Base-by-base conservation (phyloP, 2,113 vertebrate species). In the Chaetorhynchus papuensis region DNA sequence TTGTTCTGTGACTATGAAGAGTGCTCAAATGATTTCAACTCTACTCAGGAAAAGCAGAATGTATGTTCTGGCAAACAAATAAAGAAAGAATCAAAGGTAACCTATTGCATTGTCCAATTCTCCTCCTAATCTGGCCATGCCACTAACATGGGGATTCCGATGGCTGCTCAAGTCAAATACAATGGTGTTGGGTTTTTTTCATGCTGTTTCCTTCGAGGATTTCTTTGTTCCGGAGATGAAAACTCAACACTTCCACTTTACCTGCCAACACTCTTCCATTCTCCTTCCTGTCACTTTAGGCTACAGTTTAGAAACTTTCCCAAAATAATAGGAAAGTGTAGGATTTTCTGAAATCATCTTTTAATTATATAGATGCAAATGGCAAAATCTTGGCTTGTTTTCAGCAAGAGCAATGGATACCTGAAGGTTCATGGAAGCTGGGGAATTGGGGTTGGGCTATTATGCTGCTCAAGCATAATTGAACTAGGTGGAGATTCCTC, bases 121-220 rank as follows among this genome's bases (percentile, higher is more conserved):
- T 70, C 9, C 5, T 69, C 10, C 17, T 11, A 45, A 21, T 45
- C 16, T 4, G 2, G 12, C 15, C 15, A 9, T 13, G 28, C 2
- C 13, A 15, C 5, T 21, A 11, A 6, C 11, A 28, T 10, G 19
- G 47, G 26, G 22, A 33, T 77, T 75, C 44, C 44, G 23, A 15
- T 6, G 3, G 21, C 16, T 87, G 22, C 11, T 15, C 8, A 61
- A 39, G 31, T 19, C n/a, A 59, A 7, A 15, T 19, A 2, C 0
- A 4, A n/a, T 26, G 5, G 2, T 72, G 2, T 15, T 68, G 18
- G 1, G 0, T 21, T 75, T 81, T 76, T 75, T 10, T 7, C 19
- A 22, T 31, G 22, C 3, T 19, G 4, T 52, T 83, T 75, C 2
- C 9, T 80, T 74, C 10, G 27, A 80, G 13, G 3, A 14, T 69